Conservation (phyloP, 2,113 vertebrate species). For the Taxidea taxus region DNA sequence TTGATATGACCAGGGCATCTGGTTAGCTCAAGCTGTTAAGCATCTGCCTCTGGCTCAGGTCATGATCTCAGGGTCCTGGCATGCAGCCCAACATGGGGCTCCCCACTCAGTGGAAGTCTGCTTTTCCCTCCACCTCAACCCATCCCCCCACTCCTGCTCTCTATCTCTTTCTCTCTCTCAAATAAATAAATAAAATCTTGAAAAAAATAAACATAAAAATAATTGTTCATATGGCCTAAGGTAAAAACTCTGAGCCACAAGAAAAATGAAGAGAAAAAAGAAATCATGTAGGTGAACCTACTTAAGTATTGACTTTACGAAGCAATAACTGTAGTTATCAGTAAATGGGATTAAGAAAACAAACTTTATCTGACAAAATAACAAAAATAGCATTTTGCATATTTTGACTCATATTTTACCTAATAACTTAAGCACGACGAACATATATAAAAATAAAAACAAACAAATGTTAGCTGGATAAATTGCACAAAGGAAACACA, state of each 20-base stretch:
- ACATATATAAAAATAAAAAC: neutral
- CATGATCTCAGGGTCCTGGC: neutral
- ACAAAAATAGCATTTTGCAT: neutral
- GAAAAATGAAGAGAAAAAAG: neutral
- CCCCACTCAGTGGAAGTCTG: neutral
- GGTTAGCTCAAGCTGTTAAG: neutral
- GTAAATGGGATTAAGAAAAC: neutral
- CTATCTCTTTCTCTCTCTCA: neutral
- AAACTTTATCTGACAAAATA: neutral
- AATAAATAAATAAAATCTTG: neutral
- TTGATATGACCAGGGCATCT: neutral
- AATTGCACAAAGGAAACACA: neutral
- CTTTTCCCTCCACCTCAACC: neutral
- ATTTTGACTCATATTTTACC: neutral
- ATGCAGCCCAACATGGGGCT: neutral
- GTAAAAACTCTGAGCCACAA: neutral
- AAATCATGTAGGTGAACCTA: neutral
- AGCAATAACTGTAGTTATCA: neutral
- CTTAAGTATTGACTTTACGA: neutral
- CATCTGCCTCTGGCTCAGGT: neutral
- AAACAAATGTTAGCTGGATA: no score
- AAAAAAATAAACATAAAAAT: no score
- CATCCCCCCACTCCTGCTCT: neutral
- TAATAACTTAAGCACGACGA: neutral
- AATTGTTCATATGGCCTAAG: neutral